Percentiles rank a stretch among this genome's conserved stretches.
Evolutionary conservation across 2,797 vertebrate species (phyloP).

Genomic region (Pseudochromis fuscus): DNA sequence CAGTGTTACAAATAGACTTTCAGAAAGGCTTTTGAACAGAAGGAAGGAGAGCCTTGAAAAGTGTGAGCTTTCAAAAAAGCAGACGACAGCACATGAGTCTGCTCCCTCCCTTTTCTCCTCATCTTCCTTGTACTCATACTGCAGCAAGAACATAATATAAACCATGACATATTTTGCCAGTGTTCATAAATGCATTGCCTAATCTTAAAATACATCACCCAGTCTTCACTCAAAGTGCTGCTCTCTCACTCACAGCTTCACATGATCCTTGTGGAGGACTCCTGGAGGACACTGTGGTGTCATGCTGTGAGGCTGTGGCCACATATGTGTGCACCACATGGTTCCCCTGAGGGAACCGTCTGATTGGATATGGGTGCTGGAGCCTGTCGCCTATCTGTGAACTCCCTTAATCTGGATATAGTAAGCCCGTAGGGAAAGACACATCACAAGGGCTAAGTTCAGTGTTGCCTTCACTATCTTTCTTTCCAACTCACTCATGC

Average conservation of each 20-base stretch:
- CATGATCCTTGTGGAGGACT: slow-evolving; percentile 75
- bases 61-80: slow-evolving; percentile 49
- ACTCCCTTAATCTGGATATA: slow-evolving; percentile 83
- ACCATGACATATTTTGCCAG: slow-evolving; percentile 52
- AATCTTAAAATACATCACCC: slow-evolving; percentile 60
- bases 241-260: slow-evolving; percentile 55
- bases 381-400: slow-evolving; percentile 80
- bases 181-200: slow-evolving; percentile 54
- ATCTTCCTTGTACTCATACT: slow-evolving; percentile 41
- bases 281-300: slow-evolving; percentile 77
- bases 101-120: slow-evolving; percentile 8
- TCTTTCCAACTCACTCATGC: slow-evolving; percentile 69
- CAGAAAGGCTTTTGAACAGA: slow-evolving; percentile 62
- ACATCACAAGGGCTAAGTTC: slow-evolving; percentile 72
- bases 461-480: slow-evolving; percentile 69
- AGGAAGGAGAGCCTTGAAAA: slow-evolving; percentile 58
- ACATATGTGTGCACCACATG: slow-evolving; percentile 83
- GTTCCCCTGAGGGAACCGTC: slow-evolving; percentile 76
- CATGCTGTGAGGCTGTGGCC: slow-evolving; percentile 77
- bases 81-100: slow-evolving; percentile 35
- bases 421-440: slow-evolving; percentile 81
- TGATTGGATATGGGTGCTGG: slow-evolving; percentile 82
- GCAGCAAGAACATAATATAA: slow-evolving; percentile 41
- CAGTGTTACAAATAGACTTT: slow-evolving; percentile 70
- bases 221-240: slow-evolving; percentile 52